A percentile compares a stretch with the other conserved stretches of the same genome.
These are phyloP conservation scores for Psittacula cyanocephala DNA, from an alignment of 2,113 vertebrate species.

Conservation along the genomic window DNA sequence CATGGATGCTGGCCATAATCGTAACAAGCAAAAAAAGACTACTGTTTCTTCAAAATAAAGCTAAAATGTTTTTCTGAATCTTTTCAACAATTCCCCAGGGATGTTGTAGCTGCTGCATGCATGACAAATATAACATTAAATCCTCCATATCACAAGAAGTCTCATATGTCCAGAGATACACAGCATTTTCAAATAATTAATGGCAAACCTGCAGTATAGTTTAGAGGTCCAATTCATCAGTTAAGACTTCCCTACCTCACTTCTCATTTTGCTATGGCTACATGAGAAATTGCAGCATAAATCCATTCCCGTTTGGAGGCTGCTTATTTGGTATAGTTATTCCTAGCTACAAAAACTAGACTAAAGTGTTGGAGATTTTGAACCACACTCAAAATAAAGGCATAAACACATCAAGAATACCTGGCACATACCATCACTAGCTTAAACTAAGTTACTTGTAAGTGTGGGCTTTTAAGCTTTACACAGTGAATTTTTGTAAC, in stretches of 20 bases:
- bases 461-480: background rate
- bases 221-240: background rate
- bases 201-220: background rate
- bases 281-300: background rate
- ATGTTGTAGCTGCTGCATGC: background rate
- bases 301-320: background rate
- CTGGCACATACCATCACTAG: background rate
- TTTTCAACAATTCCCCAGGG: background rate
- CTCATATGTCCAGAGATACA: background rate
- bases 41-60: background rate
- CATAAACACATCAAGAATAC: constrained; percentile 24
- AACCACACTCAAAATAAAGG: constrained; percentile 16
- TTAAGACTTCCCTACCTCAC: background rate
- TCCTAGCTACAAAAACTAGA: constrained; percentile 22
- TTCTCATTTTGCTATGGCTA: background rate
- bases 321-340: constrained; percentile 17
- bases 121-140: background rate
- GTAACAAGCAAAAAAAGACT: background rate
- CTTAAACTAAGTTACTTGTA: background rate
- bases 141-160: background rate
- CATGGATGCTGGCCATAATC: background rate
- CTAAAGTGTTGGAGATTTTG: background rate
- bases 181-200: background rate
- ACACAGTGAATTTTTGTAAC: background rate
- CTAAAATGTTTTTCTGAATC: background rate